Conservation (phyloP, 2,797 vertebrate genomes). For the Gambelia wislizenii region DNA sequence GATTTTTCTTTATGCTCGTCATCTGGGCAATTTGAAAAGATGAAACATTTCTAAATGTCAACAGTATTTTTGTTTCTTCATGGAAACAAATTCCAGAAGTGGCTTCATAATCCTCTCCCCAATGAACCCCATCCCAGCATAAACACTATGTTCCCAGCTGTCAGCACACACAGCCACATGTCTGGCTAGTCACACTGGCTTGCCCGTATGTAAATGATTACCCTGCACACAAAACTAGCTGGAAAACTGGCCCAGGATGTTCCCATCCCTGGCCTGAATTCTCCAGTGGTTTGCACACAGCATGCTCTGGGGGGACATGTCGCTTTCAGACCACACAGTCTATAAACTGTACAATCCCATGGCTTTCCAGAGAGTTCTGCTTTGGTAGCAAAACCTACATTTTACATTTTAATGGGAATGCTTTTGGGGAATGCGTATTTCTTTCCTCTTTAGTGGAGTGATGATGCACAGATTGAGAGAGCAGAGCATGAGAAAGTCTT, state of each 20-base stretch:
- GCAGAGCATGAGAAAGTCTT: conserved; percentile 3
- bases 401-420: neutral
- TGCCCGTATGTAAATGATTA: conserved; percentile 9
- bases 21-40: conserved; percentile 17
- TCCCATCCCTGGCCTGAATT: neutral
- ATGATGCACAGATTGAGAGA: neutral
- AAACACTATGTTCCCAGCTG: conserved; percentile 1
- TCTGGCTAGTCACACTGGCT: neutral
- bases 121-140: neutral
- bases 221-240: neutral
- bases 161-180: neutral
- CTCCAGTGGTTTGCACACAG: neutral
- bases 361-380: neutral
- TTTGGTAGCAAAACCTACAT: neutral
- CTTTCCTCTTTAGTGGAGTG: neutral
- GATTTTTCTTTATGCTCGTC: conserved; percentile 9
- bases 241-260: neutral
- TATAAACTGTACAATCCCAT: neutral
- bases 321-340: neutral
- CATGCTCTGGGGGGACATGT: neutral
- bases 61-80: neutral
- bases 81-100: conserved; percentile 9
- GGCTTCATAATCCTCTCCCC: conserved; percentile 2
- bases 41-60: conserved; percentile 19
- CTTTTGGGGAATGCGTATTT: neutral